Conservation (phyloP, 1,140 invertebrate genomes). For the Tetramorium simillimum region DNA sequence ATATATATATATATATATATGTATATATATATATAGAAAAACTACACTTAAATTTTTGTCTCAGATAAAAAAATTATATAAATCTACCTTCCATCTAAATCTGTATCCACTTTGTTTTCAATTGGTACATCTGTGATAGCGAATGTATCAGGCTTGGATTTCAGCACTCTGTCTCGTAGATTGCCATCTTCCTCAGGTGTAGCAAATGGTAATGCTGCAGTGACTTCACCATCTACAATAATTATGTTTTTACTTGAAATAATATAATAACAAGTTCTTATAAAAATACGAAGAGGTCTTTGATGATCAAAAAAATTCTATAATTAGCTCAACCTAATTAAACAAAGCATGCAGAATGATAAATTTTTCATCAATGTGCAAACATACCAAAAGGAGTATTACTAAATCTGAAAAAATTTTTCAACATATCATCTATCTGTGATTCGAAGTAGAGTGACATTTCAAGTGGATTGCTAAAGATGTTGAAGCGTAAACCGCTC, state of each 20-base stretch:
- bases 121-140: slow-evolving; percentile 40
- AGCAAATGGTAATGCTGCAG: slow-evolving; percentile 37
- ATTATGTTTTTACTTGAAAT: neutral
- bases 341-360: neutral
- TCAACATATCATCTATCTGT: slow-evolving; percentile 79
- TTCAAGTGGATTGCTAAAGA: slow-evolving; percentile 79
- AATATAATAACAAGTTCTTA: slow-evolving; percentile 1
- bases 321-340: neutral
- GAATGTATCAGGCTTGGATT: slow-evolving; percentile 77
- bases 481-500: slow-evolving; percentile 68
- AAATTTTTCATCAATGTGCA: neutral
- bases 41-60: neutral
- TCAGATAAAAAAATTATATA: neutral
- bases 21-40: neutral
- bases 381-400: slow-evolving; percentile 29
- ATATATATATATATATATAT: slow-evolving; percentile 37
- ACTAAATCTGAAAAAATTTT: slow-evolving; percentile 67
- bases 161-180: slow-evolving; percentile 84
- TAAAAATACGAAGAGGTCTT: neutral
- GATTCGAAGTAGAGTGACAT: slow-evolving; percentile 79
- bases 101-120: slow-evolving; percentile 80
- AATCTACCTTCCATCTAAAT: slow-evolving; percentile 86
- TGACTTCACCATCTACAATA: slow-evolving; percentile 42
- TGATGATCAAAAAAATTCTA: slow-evolving; percentile 13
- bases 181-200: slow-evolving; percentile 43